Evolutionary conservation across 2,797 vertebrate genomes (phyloP).

Genomic region (Uromys caudimaculatus): DNA sequence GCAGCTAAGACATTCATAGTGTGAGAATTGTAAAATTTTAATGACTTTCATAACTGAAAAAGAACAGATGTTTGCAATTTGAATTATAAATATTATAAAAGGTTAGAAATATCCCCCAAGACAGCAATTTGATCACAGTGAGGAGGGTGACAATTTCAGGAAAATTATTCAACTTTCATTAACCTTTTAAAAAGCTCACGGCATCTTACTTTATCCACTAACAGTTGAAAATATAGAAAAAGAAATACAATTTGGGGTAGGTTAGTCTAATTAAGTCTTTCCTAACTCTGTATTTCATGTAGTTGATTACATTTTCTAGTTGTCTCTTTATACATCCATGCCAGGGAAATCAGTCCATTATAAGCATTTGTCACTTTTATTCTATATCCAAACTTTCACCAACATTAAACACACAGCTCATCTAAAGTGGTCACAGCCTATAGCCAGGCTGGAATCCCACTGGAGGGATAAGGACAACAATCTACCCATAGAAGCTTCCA

Average conservation of each 20-base stretch:
- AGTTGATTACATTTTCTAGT: not conserved
- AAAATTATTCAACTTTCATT: not conserved
- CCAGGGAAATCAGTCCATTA: not conserved
- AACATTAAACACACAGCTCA: constrained; percentile 31
- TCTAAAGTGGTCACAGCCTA: not conserved
- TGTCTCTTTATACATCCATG: not conserved
- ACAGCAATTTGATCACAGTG: not conserved
- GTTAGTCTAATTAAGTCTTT: not conserved
- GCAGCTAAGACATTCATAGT: constrained; percentile 61
- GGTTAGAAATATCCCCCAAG: constrained; percentile 9
- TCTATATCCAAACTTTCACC: constrained; percentile 59
- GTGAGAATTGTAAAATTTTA: constrained; percentile 70
- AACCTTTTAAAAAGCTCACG: not conserved
- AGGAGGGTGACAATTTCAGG: not conserved
- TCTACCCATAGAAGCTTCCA: not conserved
- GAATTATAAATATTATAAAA: constrained; percentile 58
- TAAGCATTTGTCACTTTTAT: constrained; percentile 69
- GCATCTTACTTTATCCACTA: not conserved
- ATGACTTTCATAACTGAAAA: constrained; percentile 69
- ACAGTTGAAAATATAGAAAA: not conserved
- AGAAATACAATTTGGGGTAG: not conserved
- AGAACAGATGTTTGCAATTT: constrained; percentile 13
- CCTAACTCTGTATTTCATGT: not conserved
- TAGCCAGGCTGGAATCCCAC: not conserved
- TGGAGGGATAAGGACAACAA: not conserved